Evolutionary conservation across 2,113 vertebrate species (phyloP).

Genomic region (Brienomyrus longianalis): DNA sequence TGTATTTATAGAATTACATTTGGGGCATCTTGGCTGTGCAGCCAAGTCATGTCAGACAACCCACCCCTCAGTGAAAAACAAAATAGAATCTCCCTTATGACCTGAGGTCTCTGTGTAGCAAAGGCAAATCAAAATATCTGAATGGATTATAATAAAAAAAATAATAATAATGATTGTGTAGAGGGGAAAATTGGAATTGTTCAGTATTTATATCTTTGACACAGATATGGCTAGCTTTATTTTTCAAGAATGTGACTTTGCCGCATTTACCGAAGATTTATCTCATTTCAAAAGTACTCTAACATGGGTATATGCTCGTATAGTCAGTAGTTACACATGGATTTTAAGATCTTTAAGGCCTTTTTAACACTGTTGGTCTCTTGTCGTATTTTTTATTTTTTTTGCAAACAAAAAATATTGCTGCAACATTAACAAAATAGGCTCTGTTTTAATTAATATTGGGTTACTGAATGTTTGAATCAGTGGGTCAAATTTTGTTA

Average conservation of each 20-base stretch:
- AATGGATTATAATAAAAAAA: slow-evolving; percentile 33
- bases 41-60: slow-evolving; percentile 3
- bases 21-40: slow-evolving; percentile 19
- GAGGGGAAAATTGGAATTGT: slow-evolving; percentile 25
- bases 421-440: not conserved
- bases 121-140: slow-evolving; percentile 33
- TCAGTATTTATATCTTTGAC: slow-evolving; percentile 31
- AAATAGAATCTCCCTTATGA: slow-evolving; percentile 12
- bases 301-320: not conserved
- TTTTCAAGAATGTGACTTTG: not conserved
- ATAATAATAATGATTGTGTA: slow-evolving; percentile 3
- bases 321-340: not conserved
- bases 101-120: slow-evolving; percentile 11
- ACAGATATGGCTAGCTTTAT: not conserved
- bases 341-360: not conserved
- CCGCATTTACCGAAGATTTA: not conserved
- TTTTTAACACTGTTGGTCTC: not conserved
- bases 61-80: slow-evolving; percentile 15
- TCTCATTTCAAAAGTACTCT: not conserved
- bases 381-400: not conserved
- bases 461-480: not conserved
- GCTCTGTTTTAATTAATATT: not conserved
- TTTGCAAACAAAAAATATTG: not conserved
- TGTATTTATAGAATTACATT: too few relatives aligned
- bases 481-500: not conserved